Conservation (phyloP, 2,888 invertebrate genomes). For the Papilio demoleus region DNA sequence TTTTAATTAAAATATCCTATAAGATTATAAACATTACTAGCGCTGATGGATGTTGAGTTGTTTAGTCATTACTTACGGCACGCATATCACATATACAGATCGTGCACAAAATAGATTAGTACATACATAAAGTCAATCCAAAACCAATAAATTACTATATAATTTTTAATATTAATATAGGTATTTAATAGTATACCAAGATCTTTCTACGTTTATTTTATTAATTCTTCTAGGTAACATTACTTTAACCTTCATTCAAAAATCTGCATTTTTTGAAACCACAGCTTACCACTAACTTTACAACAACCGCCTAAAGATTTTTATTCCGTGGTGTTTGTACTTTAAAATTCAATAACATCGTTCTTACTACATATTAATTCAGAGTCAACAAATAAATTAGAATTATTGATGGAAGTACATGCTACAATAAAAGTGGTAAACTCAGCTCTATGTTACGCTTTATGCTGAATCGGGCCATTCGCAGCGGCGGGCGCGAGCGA, state of each 20-base stretch:
- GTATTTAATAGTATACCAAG: no score
- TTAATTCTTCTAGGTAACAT: no score
- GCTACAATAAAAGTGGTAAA: constrained; percentile 3
- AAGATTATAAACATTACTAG: neutral
- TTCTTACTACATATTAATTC: neutral
- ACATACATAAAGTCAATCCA: no score
- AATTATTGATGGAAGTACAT: neutral
- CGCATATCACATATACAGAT: neutral
- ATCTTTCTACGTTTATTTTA: no score
- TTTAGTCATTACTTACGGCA: neutral
- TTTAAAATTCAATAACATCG: neutral
- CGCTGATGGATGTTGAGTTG: neutral
- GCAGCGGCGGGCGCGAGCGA: constrained; percentile 71
- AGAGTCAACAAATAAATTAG: neutral
- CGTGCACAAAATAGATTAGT: no score
- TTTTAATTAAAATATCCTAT: neutral
- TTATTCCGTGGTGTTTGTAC: neutral
- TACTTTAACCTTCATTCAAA: no score
- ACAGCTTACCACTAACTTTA: no score
- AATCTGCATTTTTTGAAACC: no score
- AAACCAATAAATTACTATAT: no score
- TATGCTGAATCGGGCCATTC: constrained; percentile 77
- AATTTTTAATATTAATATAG: no score
- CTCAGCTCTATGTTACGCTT: constrained; percentile 63
- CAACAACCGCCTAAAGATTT: no score